These are phyloP conservation scores for Hozukius guyotensis DNA, from an alignment of 2,797 vertebrate species.

Conservation along the genomic window DNA sequence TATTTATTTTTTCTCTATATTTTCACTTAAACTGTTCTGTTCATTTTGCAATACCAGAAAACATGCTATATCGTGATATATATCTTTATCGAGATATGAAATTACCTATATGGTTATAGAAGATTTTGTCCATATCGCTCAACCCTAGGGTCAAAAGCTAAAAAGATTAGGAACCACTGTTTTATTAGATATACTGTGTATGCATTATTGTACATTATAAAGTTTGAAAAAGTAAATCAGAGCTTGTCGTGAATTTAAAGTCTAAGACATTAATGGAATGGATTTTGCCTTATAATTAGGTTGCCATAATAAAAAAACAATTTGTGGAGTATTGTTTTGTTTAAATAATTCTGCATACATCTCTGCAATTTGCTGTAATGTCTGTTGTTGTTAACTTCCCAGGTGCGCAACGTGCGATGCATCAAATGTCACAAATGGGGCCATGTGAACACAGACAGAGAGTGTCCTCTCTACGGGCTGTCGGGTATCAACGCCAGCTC, in stretches of 20 bases:
- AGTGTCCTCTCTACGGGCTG: constrained; percentile 96
- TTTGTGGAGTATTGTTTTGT: neutral
- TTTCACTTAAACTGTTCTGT: too few species aligned
- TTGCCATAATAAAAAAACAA: neutral
- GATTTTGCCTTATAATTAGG: neutral
- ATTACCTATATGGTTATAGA: too few species aligned
- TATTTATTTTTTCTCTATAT: too few species aligned
- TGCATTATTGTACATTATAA: neutral
- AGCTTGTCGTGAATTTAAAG: neutral
- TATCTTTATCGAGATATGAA: too few species aligned
- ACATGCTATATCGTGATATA: too few species aligned
- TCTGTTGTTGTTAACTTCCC: constrained; percentile 15
- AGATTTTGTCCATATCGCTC: too few species aligned
- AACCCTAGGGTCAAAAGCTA: neutral
- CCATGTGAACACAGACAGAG: constrained; percentile 97
- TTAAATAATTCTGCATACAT: neutral
- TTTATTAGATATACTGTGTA: neutral
- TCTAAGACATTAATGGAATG: neutral
- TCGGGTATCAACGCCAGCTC: constrained; percentile 98
- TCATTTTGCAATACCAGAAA: too few species aligned
- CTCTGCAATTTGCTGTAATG: neutral
- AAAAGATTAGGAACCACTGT: neutral
- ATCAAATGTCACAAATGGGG: constrained; percentile 99
- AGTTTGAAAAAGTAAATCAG: neutral
- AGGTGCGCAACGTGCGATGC: constrained; percentile 98